Evolutionary conservation across 2,888 invertebrate species (phyloP), one percentile per base, ranked within the genome.

Genomic region (Trichopria drosophilae): DNA sequence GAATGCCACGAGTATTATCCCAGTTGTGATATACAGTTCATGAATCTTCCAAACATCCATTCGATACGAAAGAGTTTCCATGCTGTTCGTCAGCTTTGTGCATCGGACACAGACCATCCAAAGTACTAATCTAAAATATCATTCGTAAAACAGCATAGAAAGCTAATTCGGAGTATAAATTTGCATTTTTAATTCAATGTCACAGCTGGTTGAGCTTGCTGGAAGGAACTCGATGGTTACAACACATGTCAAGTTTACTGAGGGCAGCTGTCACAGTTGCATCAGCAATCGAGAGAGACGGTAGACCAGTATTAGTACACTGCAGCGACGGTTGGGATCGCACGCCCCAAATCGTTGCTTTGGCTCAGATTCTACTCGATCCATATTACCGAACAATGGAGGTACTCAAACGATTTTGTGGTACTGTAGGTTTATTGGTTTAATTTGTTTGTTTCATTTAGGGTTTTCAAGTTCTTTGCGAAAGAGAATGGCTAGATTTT

Each of bases 291-390:
- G 87, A 88, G 63, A 81, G 83, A 41, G 89, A 90, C 52, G 89
- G 85, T 13, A 83, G 93, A 40, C 93, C 96, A 6, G 97, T 95
- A 45, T 80, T 99, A 54, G 95, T 99, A 7, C 98, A 98, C 77
- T 98, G 98, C 77, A 95, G 95, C 3, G 98, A 98, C 78, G 98
- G 98, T 36, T 98, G 98, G 98, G 98, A 99, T 78, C 83, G 98
- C 61, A 99, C 98, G 48, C 93, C 98, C 35, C 98, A 99, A 79
- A 90, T 99, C 60, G 92, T 93, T 12, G 90, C 96, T 29, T 81
- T 97, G 42, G 93, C 94, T 10, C 90, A 97, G 77, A 81, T 98
- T 31, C 79, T 97, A 68, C 81, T 97, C 28, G 98, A 98, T 80
- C 94, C 96, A 0, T 88, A 86, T 78, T 98, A 98, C 76, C 81